phyloP scores from a whole-genome alignment of 2,888 invertebrate genomes.

The Erebia aethiops region DNA sequence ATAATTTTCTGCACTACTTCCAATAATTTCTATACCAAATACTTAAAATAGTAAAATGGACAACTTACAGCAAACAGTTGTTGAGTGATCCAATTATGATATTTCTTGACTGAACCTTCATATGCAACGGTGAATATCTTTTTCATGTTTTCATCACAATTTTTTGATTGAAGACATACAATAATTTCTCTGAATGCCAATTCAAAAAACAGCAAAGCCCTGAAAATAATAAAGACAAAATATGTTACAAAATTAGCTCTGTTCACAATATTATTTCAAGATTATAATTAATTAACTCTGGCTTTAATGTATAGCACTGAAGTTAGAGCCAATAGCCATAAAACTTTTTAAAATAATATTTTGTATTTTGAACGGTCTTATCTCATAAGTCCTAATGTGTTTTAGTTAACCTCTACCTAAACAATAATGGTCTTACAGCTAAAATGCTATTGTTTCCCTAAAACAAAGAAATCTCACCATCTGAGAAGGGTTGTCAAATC shows the following conservation, averaged over 20 bases:
- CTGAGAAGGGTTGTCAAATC: no score
- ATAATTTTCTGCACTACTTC: no score
- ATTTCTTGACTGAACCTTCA: slow-evolving; percentile 86
- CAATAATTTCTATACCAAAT: not conserved
- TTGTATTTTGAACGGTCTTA: no score
- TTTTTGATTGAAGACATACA: slow-evolving; percentile 68
- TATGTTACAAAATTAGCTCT: not conserved
- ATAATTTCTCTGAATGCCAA: slow-evolving; percentile 83
- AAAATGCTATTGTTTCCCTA: no score
- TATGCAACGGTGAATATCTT: slow-evolving; percentile 86
- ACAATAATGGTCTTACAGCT: no score
- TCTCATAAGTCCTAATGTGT: no score
- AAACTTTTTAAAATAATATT: no score
- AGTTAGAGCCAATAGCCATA: no score
- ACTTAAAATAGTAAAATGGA: not conserved
- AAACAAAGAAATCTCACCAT: no score
- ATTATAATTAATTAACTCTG: no score
- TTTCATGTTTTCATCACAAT: slow-evolving; percentile 82
- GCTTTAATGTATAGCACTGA: no score
- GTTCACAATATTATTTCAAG: not conserved
- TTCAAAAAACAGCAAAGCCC: slow-evolving; percentile 85
- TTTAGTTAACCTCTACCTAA: no score
- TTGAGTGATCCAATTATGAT: slow-evolving; percentile 90
- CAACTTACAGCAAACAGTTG: slow-evolving; percentile 87
- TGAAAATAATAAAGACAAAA: slow-evolving; percentile 53